A percentile compares a stretch with the other conserved stretches of the same genome.
phyloP scores from a whole-genome alignment of 2,888 invertebrate genomes.

The Mamestra brassicae region DNA sequence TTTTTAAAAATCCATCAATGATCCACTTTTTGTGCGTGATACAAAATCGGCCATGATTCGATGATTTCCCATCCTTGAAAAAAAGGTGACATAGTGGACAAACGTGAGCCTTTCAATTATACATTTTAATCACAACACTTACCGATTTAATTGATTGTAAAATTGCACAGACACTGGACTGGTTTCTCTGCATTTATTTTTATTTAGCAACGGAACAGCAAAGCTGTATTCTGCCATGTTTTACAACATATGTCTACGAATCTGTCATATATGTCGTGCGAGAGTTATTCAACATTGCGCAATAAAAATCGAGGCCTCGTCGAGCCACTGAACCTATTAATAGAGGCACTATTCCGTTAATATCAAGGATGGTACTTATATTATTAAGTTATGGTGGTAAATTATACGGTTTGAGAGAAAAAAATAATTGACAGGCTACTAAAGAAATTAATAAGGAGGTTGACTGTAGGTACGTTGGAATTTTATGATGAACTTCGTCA shows the following conservation, averaged over 20 bases:
- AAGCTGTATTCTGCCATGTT: not conserved
- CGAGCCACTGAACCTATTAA: conserved; percentile 22
- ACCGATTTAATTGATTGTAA: not conserved
- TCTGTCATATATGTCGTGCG: not conserved
- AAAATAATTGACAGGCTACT: not conserved
- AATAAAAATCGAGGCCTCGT: conserved; percentile 15
- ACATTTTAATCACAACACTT: not conserved
- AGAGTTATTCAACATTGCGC: conserved; percentile 22
- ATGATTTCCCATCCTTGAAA: no score
- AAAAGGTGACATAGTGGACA: no score
- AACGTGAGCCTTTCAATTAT: not conserved
- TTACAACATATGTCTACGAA: conserved; percentile 11
- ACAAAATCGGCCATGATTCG: no score
- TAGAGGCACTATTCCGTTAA: conserved; percentile 16
- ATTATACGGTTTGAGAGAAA: not conserved
- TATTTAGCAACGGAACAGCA: not conserved
- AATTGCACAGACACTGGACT: not conserved
- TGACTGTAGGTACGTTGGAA: not conserved
- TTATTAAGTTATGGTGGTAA: not conserved
- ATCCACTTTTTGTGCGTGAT: no score
- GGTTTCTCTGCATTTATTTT: not conserved
- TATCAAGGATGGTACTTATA: conserved; percentile 28
- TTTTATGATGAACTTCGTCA: not conserved
- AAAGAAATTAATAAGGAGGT: not conserved
- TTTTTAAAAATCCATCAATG: not conserved